These are phyloP conservation scores for Xiphorhynchus erythropygius DNA, from an alignment of 2,797 vertebrate genomes.

Conservation along the genomic window DNA sequence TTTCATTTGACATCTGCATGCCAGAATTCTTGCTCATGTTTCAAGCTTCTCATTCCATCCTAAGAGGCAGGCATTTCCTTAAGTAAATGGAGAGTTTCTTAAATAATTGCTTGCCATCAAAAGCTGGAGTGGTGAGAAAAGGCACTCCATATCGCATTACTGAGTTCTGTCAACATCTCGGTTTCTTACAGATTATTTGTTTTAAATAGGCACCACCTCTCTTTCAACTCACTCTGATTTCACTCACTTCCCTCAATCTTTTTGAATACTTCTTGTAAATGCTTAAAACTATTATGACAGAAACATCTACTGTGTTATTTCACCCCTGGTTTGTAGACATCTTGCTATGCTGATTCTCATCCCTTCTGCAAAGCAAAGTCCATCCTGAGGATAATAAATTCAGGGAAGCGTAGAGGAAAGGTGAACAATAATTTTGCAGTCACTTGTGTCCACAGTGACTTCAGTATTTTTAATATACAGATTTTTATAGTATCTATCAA, in stretches of 20 bases:
- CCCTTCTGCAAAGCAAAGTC: neutral
- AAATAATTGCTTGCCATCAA: neutral
- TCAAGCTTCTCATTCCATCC: neutral
- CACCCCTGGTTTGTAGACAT: neutral
- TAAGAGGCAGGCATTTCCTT: neutral
- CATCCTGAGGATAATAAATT: neutral
- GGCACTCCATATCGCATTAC: neutral
- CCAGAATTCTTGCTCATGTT: neutral
- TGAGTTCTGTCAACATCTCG: neutral
- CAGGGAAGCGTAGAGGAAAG: neutral
- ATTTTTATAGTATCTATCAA: neutral
- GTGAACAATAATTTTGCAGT: neutral
- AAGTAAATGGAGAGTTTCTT: neutral
- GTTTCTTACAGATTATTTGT: neutral
- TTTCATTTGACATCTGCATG: neutral
- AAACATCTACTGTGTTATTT: neutral
- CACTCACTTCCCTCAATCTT: neutral
- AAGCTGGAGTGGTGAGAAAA: neutral
- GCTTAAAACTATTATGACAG: neutral
- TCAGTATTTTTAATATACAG: neutral
- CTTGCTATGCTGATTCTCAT: neutral
- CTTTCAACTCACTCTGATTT: neutral
- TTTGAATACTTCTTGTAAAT: neutral
- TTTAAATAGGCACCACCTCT: neutral
- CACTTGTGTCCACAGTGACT: neutral